Evolutionary conservation across 2,888 invertebrate species (phyloP).

Genomic region (Lysandra coridon): DNA sequence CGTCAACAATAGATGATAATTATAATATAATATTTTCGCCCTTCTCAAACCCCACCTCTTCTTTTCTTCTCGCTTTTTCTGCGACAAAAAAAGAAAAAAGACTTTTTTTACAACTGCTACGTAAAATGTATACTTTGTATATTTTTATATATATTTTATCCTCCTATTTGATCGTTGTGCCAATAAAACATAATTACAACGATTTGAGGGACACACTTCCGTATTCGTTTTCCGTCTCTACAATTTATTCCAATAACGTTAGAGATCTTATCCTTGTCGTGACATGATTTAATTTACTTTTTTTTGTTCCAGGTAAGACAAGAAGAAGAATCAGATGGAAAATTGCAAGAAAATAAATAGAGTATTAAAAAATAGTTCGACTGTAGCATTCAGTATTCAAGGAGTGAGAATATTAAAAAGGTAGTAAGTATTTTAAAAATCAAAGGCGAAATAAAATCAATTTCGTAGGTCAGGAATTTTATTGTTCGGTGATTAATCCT

Average conservation of each 20-base stretch:
- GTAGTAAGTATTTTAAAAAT: not conserved
- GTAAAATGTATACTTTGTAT: not conserved
- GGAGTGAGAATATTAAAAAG: too few relatives aligned
- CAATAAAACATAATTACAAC: constrained; percentile 5
- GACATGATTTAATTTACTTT: constrained; percentile 34
- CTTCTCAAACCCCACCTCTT: too few relatives aligned
- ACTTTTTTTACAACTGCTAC: too few relatives aligned
- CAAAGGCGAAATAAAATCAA: not conserved
- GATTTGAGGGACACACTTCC: constrained; percentile 35
- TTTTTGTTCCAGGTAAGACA: constrained; percentile 45
- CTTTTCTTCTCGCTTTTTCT: too few relatives aligned
- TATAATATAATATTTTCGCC: too few relatives aligned
- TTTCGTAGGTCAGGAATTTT: not conserved
- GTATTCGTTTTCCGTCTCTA: constrained; percentile 41
- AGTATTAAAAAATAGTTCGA: not conserved
- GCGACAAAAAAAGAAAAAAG: too few relatives aligned
- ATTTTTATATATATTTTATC: not conserved
- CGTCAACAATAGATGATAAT: too few relatives aligned
- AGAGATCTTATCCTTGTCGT: constrained; percentile 30
- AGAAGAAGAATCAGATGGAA: not conserved
- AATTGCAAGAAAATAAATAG: not conserved
- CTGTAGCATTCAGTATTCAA: not conserved
- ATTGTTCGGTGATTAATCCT: not conserved
- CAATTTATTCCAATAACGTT: constrained; percentile 41
- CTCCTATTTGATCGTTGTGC: not conserved